phyloP scores from a whole-genome alignment of 2,113 vertebrate species.

The Pluvianellus socialis region DNA sequence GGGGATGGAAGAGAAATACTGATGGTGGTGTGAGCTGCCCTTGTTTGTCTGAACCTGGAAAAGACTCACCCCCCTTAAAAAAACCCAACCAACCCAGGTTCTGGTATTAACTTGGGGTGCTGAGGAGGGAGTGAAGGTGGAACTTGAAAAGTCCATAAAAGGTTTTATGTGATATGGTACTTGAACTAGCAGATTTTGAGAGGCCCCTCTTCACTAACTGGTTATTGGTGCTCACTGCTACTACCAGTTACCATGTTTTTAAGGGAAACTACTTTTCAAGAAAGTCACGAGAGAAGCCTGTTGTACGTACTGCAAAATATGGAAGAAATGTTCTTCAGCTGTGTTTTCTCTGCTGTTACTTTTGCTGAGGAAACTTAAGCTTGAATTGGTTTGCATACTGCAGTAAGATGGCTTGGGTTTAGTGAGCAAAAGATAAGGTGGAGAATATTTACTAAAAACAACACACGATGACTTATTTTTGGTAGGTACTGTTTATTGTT shows the following conservation, averaged over 20 bases:
- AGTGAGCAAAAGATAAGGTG: background rate
- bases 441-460: background rate
- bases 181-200: background rate
- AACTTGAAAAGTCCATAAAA: background rate
- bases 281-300: background rate
- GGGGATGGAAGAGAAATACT: background rate
- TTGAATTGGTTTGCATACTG: background rate
- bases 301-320: background rate
- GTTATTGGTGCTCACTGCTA: background rate
- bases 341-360: background rate
- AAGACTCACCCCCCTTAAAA: background rate
- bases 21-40: background rate
- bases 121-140: background rate
- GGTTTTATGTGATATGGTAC: accelerated
- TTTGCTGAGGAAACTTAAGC: background rate
- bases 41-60: background rate
- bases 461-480: background rate
- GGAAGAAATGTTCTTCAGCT: background rate
- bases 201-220: background rate
- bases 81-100: background rate
- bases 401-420: background rate
- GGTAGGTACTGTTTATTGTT: background rate
- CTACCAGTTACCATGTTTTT: background rate
- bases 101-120: background rate
- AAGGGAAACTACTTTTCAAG: background rate